Base-by-base conservation (phyloP, 2,113 vertebrate genomes). In the Sceloporus tristichus region DNA sequence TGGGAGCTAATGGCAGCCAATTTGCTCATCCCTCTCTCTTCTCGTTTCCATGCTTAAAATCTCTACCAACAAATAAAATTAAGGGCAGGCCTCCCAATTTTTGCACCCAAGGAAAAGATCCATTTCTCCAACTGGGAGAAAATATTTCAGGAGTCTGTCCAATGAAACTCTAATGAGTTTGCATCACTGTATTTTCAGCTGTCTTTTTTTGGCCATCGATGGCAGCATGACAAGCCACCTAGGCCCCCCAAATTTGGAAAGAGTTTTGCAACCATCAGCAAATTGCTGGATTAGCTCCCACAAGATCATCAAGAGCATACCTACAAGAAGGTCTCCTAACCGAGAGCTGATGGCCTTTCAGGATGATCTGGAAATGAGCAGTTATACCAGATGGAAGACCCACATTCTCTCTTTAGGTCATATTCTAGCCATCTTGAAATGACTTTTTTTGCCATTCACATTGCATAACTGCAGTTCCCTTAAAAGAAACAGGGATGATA, bases 401-500 rank as follows among this genome's bases (percentile, higher is more conserved):
- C 87, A 94, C 82, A 91, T 87, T 81, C 75, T 90, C 62, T 86
- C 75, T 75, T 84, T 59, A 85, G 75, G 0, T 34, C 90, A 91
- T 3, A 78, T 81, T 92, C 81, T 1, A 93, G 80, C 71, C 38
- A 90, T 70, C 88, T 88, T 82, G 82, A 90, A 92, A 90, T 62
- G 79, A 79, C 89, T 66, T 94, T 48, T 34, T 92, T 79, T 91
- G 80, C 68, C 89, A 91, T 91, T 91, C 85, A 87, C 88, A 89
- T 59, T 89, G 62, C 66, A 38, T 84, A 88, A 84, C 91, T 92
- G 88, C 84, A 89, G 77, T 86, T 83, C 81, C 88, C 88, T 89
- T 93, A 90, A 93, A 92, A 85, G 82, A 95, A 92, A 91, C 75
- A 90, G 0, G 48, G 84, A n/a, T 90, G 77, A 89, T 48, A 86